A percentile compares a stretch with the other conserved stretches of the same genome.
Conservation (phyloP, 2,888 invertebrate species). For the Apamea anceps region DNA sequence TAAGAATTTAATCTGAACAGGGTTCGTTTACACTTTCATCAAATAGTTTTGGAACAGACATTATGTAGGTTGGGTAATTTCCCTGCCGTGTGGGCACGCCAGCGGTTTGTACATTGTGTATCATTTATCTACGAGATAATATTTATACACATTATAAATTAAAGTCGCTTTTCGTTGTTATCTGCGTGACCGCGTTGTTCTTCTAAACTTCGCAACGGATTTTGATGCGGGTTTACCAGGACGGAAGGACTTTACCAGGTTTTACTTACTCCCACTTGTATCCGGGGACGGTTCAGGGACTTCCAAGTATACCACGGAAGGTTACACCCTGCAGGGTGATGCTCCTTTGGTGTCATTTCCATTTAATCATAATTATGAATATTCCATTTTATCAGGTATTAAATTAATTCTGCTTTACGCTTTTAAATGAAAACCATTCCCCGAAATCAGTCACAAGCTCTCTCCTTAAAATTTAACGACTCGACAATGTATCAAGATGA, state of each 20-base stretch:
- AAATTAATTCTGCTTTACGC: conserved; percentile 9
- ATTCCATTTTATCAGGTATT: not conserved
- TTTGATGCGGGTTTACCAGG: not conserved
- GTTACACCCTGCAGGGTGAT: no score
- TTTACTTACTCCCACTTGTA: no score
- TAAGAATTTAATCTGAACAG: not conserved
- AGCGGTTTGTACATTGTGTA: not conserved
- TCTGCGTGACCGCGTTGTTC: not conserved
- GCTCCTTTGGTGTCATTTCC: not conserved
- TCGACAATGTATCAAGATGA: conserved; percentile 12
- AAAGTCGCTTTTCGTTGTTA: not conserved
- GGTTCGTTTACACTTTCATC: not conserved
- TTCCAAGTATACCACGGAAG: no score
- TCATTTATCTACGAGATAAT: not conserved
- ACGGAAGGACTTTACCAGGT: no score
- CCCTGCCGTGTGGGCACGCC: not conserved
- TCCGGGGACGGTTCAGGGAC: no score
- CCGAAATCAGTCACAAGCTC: not conserved
- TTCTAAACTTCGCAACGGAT: not conserved
- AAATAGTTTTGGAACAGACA: not conserved
- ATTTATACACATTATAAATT: not conserved
- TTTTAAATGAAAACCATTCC: conserved; percentile 1
- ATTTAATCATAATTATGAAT: not conserved
- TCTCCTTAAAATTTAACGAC: conserved; percentile 18
- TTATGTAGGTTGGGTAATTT: not conserved